Base-by-base conservation (phyloP, 2,113 vertebrate species). In the Poeciliopsis prolifica region DNA sequence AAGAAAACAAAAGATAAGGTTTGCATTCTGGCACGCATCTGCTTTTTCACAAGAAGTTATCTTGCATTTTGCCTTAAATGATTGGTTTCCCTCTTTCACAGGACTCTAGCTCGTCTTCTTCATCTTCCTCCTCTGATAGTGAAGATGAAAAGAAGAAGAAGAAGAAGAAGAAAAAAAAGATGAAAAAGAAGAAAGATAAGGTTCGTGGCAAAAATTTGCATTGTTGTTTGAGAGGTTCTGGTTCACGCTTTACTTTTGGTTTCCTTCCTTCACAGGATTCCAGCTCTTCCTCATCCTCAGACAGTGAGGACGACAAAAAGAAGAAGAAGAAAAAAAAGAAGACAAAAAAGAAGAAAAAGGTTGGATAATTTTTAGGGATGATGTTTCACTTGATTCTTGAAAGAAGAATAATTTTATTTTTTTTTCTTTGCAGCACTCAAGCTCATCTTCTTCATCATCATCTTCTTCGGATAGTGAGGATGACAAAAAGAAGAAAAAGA, bases 281-380 rank as follows among this genome's bases (percentile, higher is more conserved):
- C 51, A 82, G 86, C 51, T 90, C 75, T 0, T 42, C 40, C 40
- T 42, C 40, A 15, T 42, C 40, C 40, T 42, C 40, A 14, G 91
- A 93, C 37, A 91, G 90, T 0, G 86, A 90, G 3, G 78, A 89
- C 28, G 75, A 90, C 24, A 92, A 92, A 17, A 92, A 83, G 77
- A 92, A 48, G 40, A 40, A 35, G 35, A 86, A 87, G 28, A 89
- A 88, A 24, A 85, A 88, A 31, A 58, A 70, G 35, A 85, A 90
- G 40, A 2, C 44, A 5, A 78, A 88, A 24, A 78, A 89, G 24
- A 51, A 40, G 33, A 40, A 42, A 5, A 9, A 30, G 10, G 48
- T 51, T 22, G 4, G 14, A 5, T 4, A 51, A 17, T 17, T 1
- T 51, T 19, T 19, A 6, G 19, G 15, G 19, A 63, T 10, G 6